These are phyloP conservation scores for Taeniopygia guttata DNA, from an alignment of 2,797 vertebrate species.

Conservation along the genomic window DNA sequence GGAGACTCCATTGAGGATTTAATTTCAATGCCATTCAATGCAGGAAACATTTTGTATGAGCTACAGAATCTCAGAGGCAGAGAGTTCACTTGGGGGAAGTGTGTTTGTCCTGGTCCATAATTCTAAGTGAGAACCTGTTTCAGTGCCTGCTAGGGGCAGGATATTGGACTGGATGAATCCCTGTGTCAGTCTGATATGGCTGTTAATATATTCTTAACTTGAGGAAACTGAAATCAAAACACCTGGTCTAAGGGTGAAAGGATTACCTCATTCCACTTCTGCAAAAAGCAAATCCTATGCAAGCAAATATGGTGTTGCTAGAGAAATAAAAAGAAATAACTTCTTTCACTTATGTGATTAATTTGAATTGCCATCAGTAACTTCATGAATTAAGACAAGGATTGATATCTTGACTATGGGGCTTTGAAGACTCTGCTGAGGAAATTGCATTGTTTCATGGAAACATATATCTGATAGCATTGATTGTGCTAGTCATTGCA, in stretches of 20 bases:
- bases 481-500: not conserved
- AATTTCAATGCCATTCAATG: not conserved
- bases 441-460: not conserved
- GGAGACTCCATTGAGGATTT: not conserved
- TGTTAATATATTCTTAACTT: not conserved
- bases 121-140: not conserved
- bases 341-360: not conserved
- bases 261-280: not conserved
- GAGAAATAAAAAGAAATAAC: not conserved
- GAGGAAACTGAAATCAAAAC: not conserved
- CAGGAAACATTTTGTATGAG: not conserved
- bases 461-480: not conserved
- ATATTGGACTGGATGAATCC: not conserved
- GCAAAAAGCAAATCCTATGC: not conserved
- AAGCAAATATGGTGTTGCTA: not conserved
- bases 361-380: not conserved
- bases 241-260: not conserved
- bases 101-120: not conserved
- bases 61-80: not conserved
- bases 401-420: not conserved
- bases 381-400: not conserved
- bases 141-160: not conserved
- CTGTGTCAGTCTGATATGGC: not conserved
- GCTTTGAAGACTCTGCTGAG: not conserved
- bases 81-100: not conserved